Evolutionary conservation across 2,113 vertebrate genomes (phyloP).

Genomic region (Chloebia gouldiae): DNA sequence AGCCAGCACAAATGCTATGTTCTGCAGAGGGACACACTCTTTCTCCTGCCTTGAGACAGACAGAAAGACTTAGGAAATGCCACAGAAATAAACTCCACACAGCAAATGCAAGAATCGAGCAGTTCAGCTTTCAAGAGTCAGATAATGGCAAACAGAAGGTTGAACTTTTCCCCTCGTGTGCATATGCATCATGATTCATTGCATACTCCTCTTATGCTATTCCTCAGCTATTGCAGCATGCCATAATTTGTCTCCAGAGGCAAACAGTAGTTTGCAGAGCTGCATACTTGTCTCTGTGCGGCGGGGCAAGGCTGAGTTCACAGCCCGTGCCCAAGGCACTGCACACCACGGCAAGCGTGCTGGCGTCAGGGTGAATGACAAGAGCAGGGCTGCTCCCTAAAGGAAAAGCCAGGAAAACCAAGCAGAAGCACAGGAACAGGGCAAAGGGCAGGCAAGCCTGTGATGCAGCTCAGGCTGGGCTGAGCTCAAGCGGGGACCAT

Average conservation of each 20-base stretch:
- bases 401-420: slow-evolving; percentile 16
- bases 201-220: slow-evolving; percentile 54
- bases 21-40: background rate
- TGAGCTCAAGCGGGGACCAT: background rate
- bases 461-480: background rate
- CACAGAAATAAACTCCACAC: slow-evolving; percentile 13
- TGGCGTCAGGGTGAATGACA: background rate
- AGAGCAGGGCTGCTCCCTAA: slow-evolving; percentile 5
- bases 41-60: background rate
- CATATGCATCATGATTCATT: slow-evolving; percentile 67
- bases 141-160: slow-evolving; percentile 72
- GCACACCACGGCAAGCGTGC: background rate
- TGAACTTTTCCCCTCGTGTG: slow-evolving; percentile 69
- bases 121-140: slow-evolving; percentile 60
- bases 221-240: slow-evolving; percentile 51
- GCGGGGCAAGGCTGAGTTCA: slow-evolving; percentile 43
- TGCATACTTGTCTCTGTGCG: slow-evolving; percentile 12
- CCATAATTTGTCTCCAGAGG: slow-evolving; percentile 60
- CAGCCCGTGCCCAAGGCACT: background rate
- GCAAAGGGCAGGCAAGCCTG: background rate
- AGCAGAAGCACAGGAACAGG: background rate
- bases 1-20: background rate
- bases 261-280: slow-evolving; percentile 66
- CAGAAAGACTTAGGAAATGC: slow-evolving; percentile 28
- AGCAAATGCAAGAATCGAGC: slow-evolving; percentile 46